A percentile compares a stretch with the other conserved stretches of the same genome.
These are phyloP conservation scores for Ephialtes manifestator DNA, from an alignment of 2,888 invertebrate genomes.

Conservation along the genomic window DNA sequence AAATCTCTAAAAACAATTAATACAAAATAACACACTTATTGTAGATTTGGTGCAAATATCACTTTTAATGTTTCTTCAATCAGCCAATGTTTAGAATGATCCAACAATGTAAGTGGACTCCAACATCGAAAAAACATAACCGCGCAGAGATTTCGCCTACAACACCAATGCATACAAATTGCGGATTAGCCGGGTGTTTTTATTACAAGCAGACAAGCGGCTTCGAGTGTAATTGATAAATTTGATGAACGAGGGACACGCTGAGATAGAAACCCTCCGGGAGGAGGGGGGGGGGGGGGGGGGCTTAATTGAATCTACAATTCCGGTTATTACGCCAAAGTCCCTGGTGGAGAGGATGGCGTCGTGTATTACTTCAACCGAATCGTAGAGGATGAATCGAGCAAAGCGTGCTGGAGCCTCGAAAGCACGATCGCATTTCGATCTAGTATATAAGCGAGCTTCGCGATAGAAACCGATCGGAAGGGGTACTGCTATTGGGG, in stretches of 20 bases:
- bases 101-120: background rate
- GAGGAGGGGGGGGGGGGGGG: too few species aligned
- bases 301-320: conserved; percentile 56
- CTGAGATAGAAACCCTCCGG: conserved; percentile 19
- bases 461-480: conserved; percentile 39
- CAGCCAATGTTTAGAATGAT: background rate
- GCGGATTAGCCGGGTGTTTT: conserved; percentile 30
- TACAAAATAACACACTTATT: background rate
- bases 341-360: conserved; percentile 15
- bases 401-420: conserved; percentile 22
- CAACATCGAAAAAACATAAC: conserved; percentile 1
- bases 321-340: conserved; percentile 52
- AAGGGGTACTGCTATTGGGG: background rate
- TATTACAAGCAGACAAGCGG: conserved; percentile 28
- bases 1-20: background rate
- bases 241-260: conserved; percentile 43
- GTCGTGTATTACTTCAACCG: conserved; percentile 52
- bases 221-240: conserved; percentile 51
- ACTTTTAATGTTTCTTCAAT: background rate
- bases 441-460: conserved; percentile 38
- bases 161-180: conserved; percentile 8
- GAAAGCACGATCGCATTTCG: conserved; percentile 48
- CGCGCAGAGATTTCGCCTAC: background rate
- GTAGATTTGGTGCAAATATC: background rate
- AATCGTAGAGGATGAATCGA: conserved; percentile 51